These are phyloP conservation scores for Camponotus fellah DNA, from an alignment of 2,888 invertebrate genomes.

Conservation along the genomic window DNA sequence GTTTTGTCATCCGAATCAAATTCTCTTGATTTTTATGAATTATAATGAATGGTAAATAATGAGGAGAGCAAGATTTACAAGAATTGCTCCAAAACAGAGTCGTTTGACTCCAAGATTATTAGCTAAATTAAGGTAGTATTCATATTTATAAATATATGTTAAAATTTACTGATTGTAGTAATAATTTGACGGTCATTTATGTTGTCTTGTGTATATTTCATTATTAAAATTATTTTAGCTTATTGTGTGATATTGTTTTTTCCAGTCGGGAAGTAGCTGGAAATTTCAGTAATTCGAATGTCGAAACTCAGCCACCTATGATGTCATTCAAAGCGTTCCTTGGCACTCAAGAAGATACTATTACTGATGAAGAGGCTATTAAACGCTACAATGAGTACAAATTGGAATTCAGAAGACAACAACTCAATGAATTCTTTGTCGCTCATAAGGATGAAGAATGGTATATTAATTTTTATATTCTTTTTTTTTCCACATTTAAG, in stretches of 20 bases:
- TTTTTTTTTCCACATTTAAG: background rate
- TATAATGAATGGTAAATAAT: slow-evolving; percentile 48
- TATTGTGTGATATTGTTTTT: background rate
- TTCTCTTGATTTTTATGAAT: slow-evolving; percentile 29
- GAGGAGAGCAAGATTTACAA: slow-evolving; percentile 61
- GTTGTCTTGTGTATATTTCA: background rate
- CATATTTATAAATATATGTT: background rate
- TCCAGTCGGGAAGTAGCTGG: slow-evolving; percentile 83
- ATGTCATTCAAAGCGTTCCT: slow-evolving; percentile 99
- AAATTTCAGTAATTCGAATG: slow-evolving; percentile 84
- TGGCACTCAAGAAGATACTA: slow-evolving; percentile 98
- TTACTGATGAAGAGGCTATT: slow-evolving; percentile 98
- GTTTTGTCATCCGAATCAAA: slow-evolving; percentile 36
- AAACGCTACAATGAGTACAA: slow-evolving; percentile 99
- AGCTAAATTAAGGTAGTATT: slow-evolving; percentile 79
- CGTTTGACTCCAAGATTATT: slow-evolving; percentile 82
- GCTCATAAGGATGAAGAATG: slow-evolving; percentile 99
- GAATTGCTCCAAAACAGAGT: slow-evolving; percentile 74
- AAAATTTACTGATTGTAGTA: background rate
- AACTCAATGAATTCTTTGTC: slow-evolving; percentile 99
- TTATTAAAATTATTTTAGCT: background rate
- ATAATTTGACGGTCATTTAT: background rate
- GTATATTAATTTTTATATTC: slow-evolving; percentile 87
- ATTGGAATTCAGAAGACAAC: slow-evolving; percentile 97
- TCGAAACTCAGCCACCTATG: slow-evolving; percentile 96